These are phyloP conservation scores for Poeciliopsis presidionis DNA, from an alignment of 2,797 vertebrate species.

Conservation along the genomic window DNA sequence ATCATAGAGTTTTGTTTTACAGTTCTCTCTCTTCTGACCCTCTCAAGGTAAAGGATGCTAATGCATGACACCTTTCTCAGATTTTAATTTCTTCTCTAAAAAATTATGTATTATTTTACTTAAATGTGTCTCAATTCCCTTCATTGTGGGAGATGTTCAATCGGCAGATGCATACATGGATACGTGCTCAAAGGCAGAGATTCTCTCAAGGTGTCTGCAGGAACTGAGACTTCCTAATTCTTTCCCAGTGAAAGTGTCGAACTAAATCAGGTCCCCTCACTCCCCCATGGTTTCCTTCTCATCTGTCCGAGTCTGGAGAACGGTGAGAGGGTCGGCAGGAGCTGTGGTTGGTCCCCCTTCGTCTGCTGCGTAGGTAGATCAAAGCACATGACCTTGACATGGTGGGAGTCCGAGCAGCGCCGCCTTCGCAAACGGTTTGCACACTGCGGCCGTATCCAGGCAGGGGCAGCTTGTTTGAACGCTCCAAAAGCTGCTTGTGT, in stretches of 20 bases:
- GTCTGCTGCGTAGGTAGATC: constrained; percentile 42
- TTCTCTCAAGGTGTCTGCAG: constrained; percentile 2
- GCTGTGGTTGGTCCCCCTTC: constrained; percentile 34
- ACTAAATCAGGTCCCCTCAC: constrained; percentile 21
- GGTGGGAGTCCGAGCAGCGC: constrained; percentile 18
- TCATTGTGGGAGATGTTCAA: too few relatives aligned
- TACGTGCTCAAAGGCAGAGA: background rate
- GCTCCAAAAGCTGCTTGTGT: constrained; percentile 48
- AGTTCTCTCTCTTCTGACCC: too few relatives aligned
- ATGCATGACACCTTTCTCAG: background rate
- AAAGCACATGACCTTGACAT: constrained; percentile 37
- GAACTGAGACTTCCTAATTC: constrained; percentile 10
- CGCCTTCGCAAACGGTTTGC: constrained; percentile 30
- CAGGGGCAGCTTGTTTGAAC: constrained; percentile 56
- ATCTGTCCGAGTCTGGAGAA: constrained; percentile 5
- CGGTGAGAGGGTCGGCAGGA: constrained; percentile 9
- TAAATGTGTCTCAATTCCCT: background rate
- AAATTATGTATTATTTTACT: background rate
- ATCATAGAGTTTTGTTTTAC: too few relatives aligned
- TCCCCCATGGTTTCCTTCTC: constrained; percentile 5
- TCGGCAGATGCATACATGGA: too few relatives aligned
- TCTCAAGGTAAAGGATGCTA: background rate
- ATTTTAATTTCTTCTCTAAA: background rate
- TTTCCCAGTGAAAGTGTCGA: background rate
- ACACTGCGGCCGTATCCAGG: constrained; percentile 43